Evolutionary conservation across 2,797 vertebrate species (phyloP), one percentile per base, ranked within the genome.

Genomic region (Sebastes nivosus): DNA sequence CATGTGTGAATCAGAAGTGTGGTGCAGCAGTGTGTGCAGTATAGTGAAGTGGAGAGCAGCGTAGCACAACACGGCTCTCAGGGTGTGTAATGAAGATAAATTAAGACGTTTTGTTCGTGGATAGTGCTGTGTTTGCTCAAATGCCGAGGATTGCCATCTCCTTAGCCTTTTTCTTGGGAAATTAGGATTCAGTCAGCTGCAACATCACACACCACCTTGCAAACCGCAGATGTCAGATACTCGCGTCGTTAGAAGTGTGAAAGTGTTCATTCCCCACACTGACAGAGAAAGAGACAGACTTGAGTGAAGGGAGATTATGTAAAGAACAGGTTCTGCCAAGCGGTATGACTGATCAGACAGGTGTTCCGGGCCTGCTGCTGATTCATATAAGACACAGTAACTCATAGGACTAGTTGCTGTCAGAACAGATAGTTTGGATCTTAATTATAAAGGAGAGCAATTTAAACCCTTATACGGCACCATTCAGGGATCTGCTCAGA

Each of bases 41-140:
- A 46, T 46, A 36, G 77, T 77, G 75, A 75, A 89, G 88, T 81
- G 67, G 58, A 83, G 84, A 86, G 87, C 92, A 86, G 72, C 60
- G 85, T 70, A 82, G 79, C 91, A 87, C 89, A 89, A 81, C 87
- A 32, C 81, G 72, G 81, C 88, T 80, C 84, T 88, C 78, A 20
- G 81, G 83, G 81, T 78, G 89, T 71, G 84, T 94, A 95, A 95
- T 94, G 93, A 94, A 94, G 94, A 95, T 91, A 87, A 94, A 95
- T 95, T 92, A 94, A 94, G 92, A 94, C 77, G 76, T 93, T 88
- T 91, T 67, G 76, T 87, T 84, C 22, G 70, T 77, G 83, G 85
- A 90, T 85, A 84, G 87, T 89, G 87, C 91, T 91, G 85, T 75
- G 93, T 81, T 90, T 63, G 90, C 85, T 88, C 85, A 83, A 83